A percentile compares a stretch with the other conserved stretches of the same genome.
Conservation (phyloP, 2,888 invertebrate genomes). For the Cephus runcator region DNA sequence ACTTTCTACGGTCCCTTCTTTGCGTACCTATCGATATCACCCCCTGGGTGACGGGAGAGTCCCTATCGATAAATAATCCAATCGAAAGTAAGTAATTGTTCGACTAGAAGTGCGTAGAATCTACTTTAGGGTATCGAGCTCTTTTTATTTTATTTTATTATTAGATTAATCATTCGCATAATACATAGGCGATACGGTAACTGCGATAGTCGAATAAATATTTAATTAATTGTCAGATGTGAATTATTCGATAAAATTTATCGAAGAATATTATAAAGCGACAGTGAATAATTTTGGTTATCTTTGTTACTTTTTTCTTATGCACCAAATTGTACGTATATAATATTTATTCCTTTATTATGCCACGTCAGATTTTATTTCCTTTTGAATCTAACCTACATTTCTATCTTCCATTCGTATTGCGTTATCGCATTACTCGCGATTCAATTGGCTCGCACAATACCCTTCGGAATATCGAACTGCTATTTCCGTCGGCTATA, state of each 20-base stretch:
- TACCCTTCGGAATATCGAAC: not conserved
- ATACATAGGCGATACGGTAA: not conserved
- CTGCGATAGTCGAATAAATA: not conserved
- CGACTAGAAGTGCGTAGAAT: not conserved
- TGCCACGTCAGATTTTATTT: not conserved
- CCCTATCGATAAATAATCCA: conserved; percentile 55
- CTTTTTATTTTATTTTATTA: not conserved
- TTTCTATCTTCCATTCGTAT: not conserved
- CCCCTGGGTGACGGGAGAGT: conserved; percentile 32
- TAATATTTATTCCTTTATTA: not conserved
- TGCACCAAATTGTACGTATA: not conserved
- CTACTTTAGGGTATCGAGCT: not conserved
- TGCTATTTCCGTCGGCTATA: not conserved
- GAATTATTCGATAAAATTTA: not conserved
- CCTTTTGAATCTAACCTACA: not conserved
- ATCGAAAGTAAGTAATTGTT: conserved; percentile 48
- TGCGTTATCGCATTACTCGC: not conserved
- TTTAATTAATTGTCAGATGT: not conserved
- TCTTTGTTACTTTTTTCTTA: not conserved
- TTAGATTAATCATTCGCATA: not conserved
- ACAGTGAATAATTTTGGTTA: not conserved
- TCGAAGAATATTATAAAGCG: not conserved
- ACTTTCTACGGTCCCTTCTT: conserved; percentile 55
- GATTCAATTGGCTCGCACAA: not conserved
- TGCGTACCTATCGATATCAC: conserved; percentile 30